Base-by-base conservation (phyloP, 1,140 invertebrate species). In the Temnothorax longispinosus region DNA sequence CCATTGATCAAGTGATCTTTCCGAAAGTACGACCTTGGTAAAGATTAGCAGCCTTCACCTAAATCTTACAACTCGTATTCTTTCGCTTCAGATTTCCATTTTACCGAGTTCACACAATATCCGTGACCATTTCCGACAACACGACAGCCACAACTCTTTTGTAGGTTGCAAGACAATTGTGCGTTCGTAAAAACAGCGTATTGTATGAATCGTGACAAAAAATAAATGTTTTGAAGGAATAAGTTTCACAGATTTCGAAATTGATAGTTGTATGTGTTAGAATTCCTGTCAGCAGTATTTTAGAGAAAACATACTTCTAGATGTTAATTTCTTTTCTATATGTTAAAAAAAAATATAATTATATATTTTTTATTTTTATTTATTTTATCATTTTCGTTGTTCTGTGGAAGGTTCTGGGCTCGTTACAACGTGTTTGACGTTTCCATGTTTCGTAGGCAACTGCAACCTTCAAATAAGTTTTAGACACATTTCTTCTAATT, bases 101-200 rank as follows among this genome's bases (percentile, higher is more conserved):
- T 90, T 89, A 47, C 85, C 82, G 86, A 65, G 91, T 93, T 89
- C 75, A 87, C 72, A 88, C 67, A 72, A 89, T 65, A 80, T 54
- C 58, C 78, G 85, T 87, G 86, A 88, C 91, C 82, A 81, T 94
- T 91, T 94, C 85, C 92, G 90, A 84, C 89, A 91, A 93, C 91
- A 90, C 74, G 86, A 54, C 67, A 89, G 93, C 94, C 94, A 74
- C 94, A 94, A 91, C 62, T 82, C 89, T 92, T 94, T 93, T 87
- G 85, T 92, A 75, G 64, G 21, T 90, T 75, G 74, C 69, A 60
- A 69, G 44, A 78, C 75, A 52, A 74, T 44, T 76, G 80, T 3
- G n/a, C 69, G 11, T 71, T 54, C 21, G 15, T 44, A 72, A 82
- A 44, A 56, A 44, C n/a, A 56, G 15, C 7, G 60, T 11, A 71